phyloP scores from a whole-genome alignment of 2,888 invertebrate genomes.

The Rhaphigaster nebulosa region DNA sequence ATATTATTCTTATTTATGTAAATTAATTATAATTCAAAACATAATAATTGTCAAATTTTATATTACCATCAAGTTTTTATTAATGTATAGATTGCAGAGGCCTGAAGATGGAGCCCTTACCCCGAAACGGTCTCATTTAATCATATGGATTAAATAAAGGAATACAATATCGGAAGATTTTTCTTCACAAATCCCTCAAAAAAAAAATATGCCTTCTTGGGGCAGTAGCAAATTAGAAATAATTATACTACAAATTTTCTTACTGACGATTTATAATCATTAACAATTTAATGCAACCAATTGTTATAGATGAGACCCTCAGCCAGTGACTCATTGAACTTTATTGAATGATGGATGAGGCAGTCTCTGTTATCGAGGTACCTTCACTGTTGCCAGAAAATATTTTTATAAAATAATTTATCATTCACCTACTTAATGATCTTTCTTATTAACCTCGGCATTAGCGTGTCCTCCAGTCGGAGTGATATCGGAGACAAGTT shows the following conservation, averaged over 20 bases:
- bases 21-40: no score
- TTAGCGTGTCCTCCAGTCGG: not conserved
- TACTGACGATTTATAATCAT: not conserved
- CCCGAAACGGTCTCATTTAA: no score
- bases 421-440: not conserved
- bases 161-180: no score
- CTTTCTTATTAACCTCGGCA: not conserved
- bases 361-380: not conserved
- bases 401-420: not conserved
- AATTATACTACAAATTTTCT: not conserved
- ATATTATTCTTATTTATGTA: no score
- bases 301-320: not conserved
- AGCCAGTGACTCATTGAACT: not conserved
- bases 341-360: conserved; percentile 15
- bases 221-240: no score
- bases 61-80: no score
- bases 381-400: not conserved
- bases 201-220: no score
- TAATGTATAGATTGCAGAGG: no score
- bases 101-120: no score
- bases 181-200: no score
- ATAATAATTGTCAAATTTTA: no score
- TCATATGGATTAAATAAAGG: no score
- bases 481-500: conserved; percentile 25
- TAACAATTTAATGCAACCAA: not conserved